These are phyloP conservation scores for Eurosta solidaginis DNA, from an alignment of 1,140 invertebrate genomes.

Conservation along the genomic window DNA sequence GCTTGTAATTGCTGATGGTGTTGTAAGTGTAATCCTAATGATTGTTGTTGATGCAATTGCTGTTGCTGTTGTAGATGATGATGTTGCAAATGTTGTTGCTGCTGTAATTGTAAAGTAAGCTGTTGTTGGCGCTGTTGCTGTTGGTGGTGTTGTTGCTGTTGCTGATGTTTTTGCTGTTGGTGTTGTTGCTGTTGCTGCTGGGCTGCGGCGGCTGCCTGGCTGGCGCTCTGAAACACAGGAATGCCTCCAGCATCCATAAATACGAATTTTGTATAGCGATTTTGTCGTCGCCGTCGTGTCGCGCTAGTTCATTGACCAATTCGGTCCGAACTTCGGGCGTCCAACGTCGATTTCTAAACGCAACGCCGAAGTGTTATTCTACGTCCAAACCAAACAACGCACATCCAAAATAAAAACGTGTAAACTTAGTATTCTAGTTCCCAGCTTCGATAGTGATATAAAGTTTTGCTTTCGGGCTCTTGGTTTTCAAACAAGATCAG, in stretches of 20 bases:
- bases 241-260: constrained; percentile 61
- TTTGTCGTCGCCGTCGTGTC: background rate
- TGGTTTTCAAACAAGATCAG: no score
- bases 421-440: no score
- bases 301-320: background rate
- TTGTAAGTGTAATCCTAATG: constrained; percentile 48
- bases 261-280: constrained; percentile 39
- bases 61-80: constrained; percentile 37
- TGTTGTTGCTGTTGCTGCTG: constrained; percentile 53
- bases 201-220: constrained; percentile 56
- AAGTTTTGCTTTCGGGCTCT: no score
- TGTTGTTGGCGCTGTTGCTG: constrained; percentile 44
- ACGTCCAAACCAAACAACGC: background rate
- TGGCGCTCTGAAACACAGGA: constrained; percentile 60
- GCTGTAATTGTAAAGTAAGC: constrained; percentile 50
- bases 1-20: constrained; percentile 53
- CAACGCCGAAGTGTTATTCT: background rate
- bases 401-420: no score
- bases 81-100: constrained; percentile 40
- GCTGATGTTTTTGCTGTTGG: constrained; percentile 54
- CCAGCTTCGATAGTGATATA: no score
- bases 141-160: constrained; percentile 40
- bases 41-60: constrained; percentile 41
- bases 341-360: background rate
- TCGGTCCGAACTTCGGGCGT: background rate